These are phyloP conservation scores for Conistra vaccinii DNA, from an alignment of 2,888 invertebrate genomes.

Conservation along the genomic window DNA sequence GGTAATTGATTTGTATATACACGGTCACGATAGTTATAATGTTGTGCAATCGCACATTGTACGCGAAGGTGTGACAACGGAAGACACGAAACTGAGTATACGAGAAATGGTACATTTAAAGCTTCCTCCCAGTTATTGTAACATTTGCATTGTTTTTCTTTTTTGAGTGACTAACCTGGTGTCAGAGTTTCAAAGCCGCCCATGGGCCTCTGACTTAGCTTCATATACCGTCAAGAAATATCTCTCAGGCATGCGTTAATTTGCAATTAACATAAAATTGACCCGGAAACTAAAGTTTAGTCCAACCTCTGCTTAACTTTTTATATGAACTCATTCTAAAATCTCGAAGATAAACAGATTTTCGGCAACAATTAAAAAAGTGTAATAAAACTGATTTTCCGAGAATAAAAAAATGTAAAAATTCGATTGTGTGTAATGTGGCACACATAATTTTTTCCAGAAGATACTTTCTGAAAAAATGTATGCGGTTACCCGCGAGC, in stretches of 20 bases:
- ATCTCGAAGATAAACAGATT: neutral
- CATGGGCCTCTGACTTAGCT: too few species aligned
- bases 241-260: neutral
- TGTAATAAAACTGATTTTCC: neutral
- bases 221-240: too few species aligned
- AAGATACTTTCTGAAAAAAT: conserved; percentile 9
- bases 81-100: neutral
- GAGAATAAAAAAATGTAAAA: neutral
- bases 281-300: neutral
- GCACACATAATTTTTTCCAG: conserved; percentile 36
- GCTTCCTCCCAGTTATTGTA: neutral
- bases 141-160: neutral
- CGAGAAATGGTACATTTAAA: neutral
- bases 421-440: conserved; percentile 20
- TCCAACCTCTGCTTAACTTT: neutral
- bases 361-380: neutral
- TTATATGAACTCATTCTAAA: neutral
- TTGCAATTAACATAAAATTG: neutral
- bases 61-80: neutral
- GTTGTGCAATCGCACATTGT: neutral
- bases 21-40: conserved; percentile 8
- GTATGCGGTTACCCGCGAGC: neutral
- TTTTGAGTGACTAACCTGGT: too few species aligned
- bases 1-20: conserved; percentile 23
- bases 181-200: too few species aligned